These are phyloP conservation scores for Bombus soroeensis DNA, from an alignment of 1,140 invertebrate species.

Conservation along the genomic window DNA sequence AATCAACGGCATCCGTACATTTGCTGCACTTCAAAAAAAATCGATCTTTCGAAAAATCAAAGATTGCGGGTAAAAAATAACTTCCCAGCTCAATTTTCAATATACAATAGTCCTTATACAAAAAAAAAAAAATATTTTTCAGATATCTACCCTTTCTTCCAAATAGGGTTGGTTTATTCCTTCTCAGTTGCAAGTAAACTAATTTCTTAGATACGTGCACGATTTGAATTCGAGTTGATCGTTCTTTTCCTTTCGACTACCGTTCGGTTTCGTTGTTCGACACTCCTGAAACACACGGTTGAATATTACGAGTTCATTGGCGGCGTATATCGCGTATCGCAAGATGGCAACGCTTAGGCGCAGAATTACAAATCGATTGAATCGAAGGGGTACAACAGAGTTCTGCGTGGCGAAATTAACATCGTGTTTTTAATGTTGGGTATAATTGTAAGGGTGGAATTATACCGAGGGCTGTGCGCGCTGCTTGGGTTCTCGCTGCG, in stretches of 20 bases:
- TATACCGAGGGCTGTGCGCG: conserved; percentile 76
- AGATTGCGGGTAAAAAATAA: not conserved
- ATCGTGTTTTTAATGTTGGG: conserved; percentile 82
- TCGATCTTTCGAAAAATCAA: not conserved
- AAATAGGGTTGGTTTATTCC: not conserved
- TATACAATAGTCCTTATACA: not conserved
- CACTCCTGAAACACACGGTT: not conserved
- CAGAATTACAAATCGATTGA: conserved; percentile 82
- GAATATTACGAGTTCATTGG: conserved; percentile 62
- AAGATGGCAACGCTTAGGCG: conserved; percentile 73
- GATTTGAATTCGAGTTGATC: not conserved
- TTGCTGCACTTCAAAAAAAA: not conserved
- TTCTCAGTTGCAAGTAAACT: not conserved
- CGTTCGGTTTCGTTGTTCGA: not conserved
- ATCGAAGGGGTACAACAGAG: conserved; percentile 75
- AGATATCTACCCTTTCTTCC: not conserved
- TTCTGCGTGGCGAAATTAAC: conserved; percentile 80
- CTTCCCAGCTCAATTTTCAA: not conserved
- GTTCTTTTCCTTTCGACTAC: not conserved
- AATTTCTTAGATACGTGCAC: not conserved
- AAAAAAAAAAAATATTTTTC: not conserved
- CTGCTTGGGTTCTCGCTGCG: conserved; percentile 71
- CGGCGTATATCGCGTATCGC: conserved; percentile 46
- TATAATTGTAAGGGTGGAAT: conserved; percentile 83
- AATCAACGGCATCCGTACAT: conserved; percentile 4